Conservation (phyloP, 2,113 vertebrate species). For the Malurus melanocephalus region DNA sequence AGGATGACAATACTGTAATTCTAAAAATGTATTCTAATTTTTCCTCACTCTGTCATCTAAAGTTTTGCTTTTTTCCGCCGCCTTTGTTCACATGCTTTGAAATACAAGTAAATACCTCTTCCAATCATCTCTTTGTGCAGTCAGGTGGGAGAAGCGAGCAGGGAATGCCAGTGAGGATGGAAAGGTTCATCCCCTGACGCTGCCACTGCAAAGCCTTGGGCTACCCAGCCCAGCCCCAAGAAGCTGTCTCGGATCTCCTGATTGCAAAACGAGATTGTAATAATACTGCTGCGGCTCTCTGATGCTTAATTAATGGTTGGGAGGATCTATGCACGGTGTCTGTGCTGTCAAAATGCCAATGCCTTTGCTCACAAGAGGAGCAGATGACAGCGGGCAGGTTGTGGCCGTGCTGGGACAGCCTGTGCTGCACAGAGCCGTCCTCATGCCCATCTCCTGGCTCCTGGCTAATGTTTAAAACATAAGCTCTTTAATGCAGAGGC, state of each 20-base stretch:
- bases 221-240: not conserved
- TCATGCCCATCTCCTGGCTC: not conserved
- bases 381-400: not conserved
- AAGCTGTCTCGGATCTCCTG: not conserved
- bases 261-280: not conserved
- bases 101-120: constrained; percentile 19
- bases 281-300: not conserved
- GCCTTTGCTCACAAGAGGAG: constrained; percentile 3
- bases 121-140: not conserved
- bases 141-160: not conserved
- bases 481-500: not conserved
- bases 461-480: constrained; percentile 24
- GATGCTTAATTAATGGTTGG: not conserved
- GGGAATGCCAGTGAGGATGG: not conserved
- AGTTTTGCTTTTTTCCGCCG: not conserved
- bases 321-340: not conserved
- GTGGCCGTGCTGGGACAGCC: not conserved
- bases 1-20: not conserved
- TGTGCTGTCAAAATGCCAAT: not conserved
- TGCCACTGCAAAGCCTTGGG: not conserved
- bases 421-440: not conserved
- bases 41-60: not conserved
- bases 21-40: not conserved
- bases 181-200: not conserved
- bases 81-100: constrained; percentile 9